Base-by-base conservation (phyloP, 2,113 vertebrate species). In the Loxodonta africana region DNA sequence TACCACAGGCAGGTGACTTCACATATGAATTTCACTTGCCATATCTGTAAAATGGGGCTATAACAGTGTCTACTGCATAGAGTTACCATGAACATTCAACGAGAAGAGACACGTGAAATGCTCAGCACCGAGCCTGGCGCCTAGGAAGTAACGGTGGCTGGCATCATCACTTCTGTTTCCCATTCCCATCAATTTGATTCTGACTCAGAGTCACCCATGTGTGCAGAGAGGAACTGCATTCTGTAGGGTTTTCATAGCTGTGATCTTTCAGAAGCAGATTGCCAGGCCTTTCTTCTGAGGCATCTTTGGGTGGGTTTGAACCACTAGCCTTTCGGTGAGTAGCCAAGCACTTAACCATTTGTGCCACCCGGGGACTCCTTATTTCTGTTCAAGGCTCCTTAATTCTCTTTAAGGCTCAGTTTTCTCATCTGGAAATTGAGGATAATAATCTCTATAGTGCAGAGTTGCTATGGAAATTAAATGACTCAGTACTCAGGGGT, bases 351-450 rank as follows among this genome's bases (percentile, higher is more conserved):
- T 73, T 73, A n/a, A n/a, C 4, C 17, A 37, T n/a, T 8, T n/a
- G n/a, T 73, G 69, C n/a, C 33, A 37, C 69, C 28, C 69, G 20
- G n/a, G 6, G 33, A 33, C 69, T n/a, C 69, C 69, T 73, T 37
- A 33, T 10, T 44, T 62, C 30, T 81, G 73, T 77, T 44, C 15
- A 60, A n/a, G 80, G 2, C 48, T 90, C 33, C 33, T 86, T 71
- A 60, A 44, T 46, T 53, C 51, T 71, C 57, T 57, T 26, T 8
- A 88, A 85, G 51, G 23, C 4, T 92, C n/a, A 41, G 53, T 88
- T 90, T 90, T 74, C 92, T 69, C 44, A 67, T 17, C 57, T 95
- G 44, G 84, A 88, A 90, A 81, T 6, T 51, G 71, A 26, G 89
- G 12, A 60, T n/a, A 53, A 44, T 53, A 26, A 41, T 83, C 57